phyloP scores from a whole-genome alignment of 2,113 vertebrate species.

The Cololabis saira region DNA sequence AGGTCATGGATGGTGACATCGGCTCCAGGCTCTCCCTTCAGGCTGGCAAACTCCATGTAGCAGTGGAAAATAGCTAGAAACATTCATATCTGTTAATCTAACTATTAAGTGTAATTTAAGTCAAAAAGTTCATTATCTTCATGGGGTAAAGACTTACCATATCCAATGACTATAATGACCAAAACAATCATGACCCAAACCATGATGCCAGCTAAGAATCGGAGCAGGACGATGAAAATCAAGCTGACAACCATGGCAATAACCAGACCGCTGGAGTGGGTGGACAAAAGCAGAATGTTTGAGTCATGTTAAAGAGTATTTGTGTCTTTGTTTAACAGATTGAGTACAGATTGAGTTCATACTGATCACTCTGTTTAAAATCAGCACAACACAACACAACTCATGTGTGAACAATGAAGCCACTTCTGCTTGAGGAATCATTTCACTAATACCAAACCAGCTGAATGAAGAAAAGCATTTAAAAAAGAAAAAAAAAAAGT shows the following conservation, averaged over 20 bases:
- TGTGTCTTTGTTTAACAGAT: neutral
- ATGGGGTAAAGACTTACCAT: constrained; percentile 78
- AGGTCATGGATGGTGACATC: constrained; percentile 88
- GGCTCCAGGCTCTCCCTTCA: constrained; percentile 84
- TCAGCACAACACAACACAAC: too few relatives aligned
- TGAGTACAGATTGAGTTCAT: neutral
- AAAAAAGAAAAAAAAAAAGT: neutral
- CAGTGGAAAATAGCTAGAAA: constrained; percentile 92
- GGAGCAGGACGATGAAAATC: constrained; percentile 90
- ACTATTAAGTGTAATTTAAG: neutral
- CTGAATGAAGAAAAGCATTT: neutral
- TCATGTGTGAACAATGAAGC: too few relatives aligned
- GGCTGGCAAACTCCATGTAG: constrained; percentile 85
- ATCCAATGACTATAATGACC: constrained; percentile 91
- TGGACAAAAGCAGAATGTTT: neutral
- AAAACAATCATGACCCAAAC: constrained; percentile 94
- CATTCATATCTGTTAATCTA: neutral
- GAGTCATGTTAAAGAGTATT: too few relatives aligned
- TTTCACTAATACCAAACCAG: too few relatives aligned
- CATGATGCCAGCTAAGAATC: constrained; percentile 92
- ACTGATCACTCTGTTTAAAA: too few relatives aligned
- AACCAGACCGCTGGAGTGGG: constrained; percentile 84
- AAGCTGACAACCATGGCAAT: constrained; percentile 92
- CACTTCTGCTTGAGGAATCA: too few relatives aligned
- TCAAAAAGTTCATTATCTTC: neutral